Base-by-base conservation (phyloP, 2,797 vertebrate species). In the Hemitrygon akajei region DNA sequence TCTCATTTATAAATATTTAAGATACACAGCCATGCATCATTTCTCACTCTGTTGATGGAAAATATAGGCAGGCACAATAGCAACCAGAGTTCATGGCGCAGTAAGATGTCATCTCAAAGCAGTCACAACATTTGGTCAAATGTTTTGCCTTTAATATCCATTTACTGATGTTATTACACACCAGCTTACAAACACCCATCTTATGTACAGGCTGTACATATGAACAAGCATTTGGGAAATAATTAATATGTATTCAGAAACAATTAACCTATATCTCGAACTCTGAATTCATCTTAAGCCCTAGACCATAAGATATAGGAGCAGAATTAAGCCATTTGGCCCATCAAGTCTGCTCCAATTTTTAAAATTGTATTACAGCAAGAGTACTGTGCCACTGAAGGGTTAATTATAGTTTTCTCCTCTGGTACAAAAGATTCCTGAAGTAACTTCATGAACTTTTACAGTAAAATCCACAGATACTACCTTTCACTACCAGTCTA, bases 391-490 rank as follows among this genome's bases (percentile, higher is more conserved):
- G 40, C 0, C 47, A 7, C 37, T 40, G 22, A 58, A 84, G 1
- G 10, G 58, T 25, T 56, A 27, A 47, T 11, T 58, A 58, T 11
- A 2, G 1, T 80, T 84, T 84, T 84, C 58, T 11, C 25, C 47
- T 30, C 12, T 1, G 58, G 81, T 9, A 25, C 81, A 84, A 58
- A 14, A 25, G 27, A 84, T 58, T 84, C 25, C 47, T 12, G 30
- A 86, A 30, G 58, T 60, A 86, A 60, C 82, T 86, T 86, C 56
- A 86, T 86, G n/a, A 60, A n/a, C 11, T 86, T 86, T 86, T 60
- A 86, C 82, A 30, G 58, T 86, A 60, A 86, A 4, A 86, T 84
- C 27, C 30, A 86, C 58, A 60, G 47, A 27, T 63, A 58, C 47
- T 58, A 56, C 27, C 14, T 5, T 86, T 25, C 14, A 25, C 7